Base-by-base conservation (phyloP, 2,888 invertebrate species). In the Pseudanteris insignis region DNA sequence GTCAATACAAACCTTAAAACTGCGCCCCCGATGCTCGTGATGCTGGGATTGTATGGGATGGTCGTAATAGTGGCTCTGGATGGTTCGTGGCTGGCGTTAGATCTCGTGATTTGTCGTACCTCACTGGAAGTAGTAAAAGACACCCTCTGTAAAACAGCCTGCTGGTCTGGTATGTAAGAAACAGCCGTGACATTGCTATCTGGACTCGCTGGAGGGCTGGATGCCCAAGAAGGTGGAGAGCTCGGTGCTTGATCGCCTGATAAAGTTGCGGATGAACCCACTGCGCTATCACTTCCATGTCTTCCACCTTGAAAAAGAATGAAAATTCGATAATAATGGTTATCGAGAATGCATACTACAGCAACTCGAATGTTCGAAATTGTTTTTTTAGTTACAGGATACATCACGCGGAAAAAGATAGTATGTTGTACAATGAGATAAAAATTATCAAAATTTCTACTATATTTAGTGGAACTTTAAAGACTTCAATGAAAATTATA, bases 21-120 rank as follows among this genome's bases (percentile, higher is more conserved):
- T 12, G 86, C 86, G 38, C 86, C 86, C 2, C 88, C 87, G 64
- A 88, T 88, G 67, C 83, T 87, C 0, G 86, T 84, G 69, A 88
- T 88, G 70, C 85, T 86, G 0, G 86, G 82, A 12, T 85, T 75
- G 54, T 76, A 74, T 36, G 76, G 72, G 1, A 73, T 68, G 1
- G 74, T 68, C 2, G 74, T 64, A 18, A 71, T 69, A 47, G 68
- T 74, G 0, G 68, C 66, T 66, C 71, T 71, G 8, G 68, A 68
- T 13, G 72, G 68, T 60, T 72, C 77, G 65, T 70, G 70, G 40
- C 48, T 62, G 63, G 70, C 74, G 5, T 66, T 68, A 10, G 76
- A 73, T 60, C 74, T 74, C 32, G 68, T 67, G 26, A 79, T 81
- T 54, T 85, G 82, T 47, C 83, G 77, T 25, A 85, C 70, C 68